Evolutionary conservation across 2,888 invertebrate genomes (phyloP), one percentile per base, ranked within the genome.

Genomic region (Cheilosia impressa): DNA sequence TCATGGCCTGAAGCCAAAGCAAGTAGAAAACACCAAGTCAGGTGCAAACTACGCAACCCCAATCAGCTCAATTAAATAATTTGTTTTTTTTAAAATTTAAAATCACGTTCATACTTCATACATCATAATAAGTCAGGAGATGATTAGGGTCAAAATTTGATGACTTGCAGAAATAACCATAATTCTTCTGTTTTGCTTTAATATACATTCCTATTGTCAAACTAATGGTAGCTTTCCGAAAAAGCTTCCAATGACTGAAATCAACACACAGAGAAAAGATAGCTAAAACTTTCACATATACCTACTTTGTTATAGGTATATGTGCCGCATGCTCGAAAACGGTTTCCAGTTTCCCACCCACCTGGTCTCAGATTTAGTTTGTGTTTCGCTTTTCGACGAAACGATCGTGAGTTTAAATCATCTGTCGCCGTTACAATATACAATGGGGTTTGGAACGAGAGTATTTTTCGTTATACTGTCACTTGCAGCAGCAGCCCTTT

Each of bases 401-500:
- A 31, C 66, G 57, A 62, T 83, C 41, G 41, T 57, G 24, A 0
- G 38, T 4, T 38, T 13, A 13, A 13, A 47, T 47, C 2, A 15
- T 27, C 9, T 38, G 4, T 38, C 38, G 1, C 17, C n/a, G 2
- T 17, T 10, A 58, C 38, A 53, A 60, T 75, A 88, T 52, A 13
- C 43, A 66, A 85, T 89, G 87, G 87, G 89, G 50, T 85, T 90
- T 10, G 60, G 88, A 9, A 66, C 88, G 15, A 89, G 90, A 77
- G 82, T 89, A 1, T 53, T 89, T 2, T 76, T 92, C 72, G 90
- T 89, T 19, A 87, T 65, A 3, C 10, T 90, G 6, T 79, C 88
- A 13, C 76, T 91, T 50, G 60, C 88, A 10, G 9, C 89, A 10
- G 91, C 90, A 0, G 87, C 91, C 0, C 77, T 90, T n/a, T 89